phyloP scores from a whole-genome alignment of 1,140 invertebrate genomes.

The Lysiphlebus fabarum region DNA sequence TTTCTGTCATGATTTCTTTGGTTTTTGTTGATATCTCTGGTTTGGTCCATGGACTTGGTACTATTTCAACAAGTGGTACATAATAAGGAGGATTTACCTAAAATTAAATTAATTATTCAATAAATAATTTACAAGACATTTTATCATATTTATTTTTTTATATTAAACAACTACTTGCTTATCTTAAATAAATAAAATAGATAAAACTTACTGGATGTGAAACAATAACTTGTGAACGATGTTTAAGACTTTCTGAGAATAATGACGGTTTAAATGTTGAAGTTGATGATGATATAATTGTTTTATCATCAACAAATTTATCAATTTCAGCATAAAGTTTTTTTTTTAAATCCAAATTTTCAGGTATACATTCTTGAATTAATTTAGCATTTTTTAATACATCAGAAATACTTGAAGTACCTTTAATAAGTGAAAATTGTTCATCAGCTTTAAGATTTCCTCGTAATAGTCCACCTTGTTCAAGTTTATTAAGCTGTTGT shows the following conservation, averaged over 20 bases:
- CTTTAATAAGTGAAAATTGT: conserved; percentile 77
- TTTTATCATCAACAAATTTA: conserved; percentile 65
- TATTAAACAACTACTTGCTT: background rate
- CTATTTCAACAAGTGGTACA: conserved; percentile 88
- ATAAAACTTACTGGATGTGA: conserved; percentile 76
- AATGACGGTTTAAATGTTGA: conserved; percentile 85
- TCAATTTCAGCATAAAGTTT: conserved; percentile 79
- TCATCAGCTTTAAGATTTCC: conserved; percentile 70
- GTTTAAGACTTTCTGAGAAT: conserved; percentile 76
- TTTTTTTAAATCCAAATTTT: conserved; percentile 80
- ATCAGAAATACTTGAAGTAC: conserved; percentile 63
- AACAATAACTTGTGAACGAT: conserved; percentile 72
- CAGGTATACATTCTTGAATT: conserved; percentile 90
- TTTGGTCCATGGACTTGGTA: conserved; percentile 87
- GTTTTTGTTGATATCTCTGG: conserved; percentile 67
- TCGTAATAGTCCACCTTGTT: conserved; percentile 69
- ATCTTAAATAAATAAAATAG: background rate
- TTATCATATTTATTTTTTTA: background rate
- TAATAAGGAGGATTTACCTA: conserved; percentile 94
- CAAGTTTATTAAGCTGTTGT: conserved; percentile 68
- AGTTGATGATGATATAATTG: conserved; percentile 86
- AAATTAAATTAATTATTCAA: conserved; percentile 10
- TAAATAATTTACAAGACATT: background rate
- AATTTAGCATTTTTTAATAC: conserved; percentile 70
- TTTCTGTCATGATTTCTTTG: conserved; percentile 76